Evolutionary conservation across 2,113 vertebrate genomes (phyloP).

Genomic region (Paedocypris sp.): DNA sequence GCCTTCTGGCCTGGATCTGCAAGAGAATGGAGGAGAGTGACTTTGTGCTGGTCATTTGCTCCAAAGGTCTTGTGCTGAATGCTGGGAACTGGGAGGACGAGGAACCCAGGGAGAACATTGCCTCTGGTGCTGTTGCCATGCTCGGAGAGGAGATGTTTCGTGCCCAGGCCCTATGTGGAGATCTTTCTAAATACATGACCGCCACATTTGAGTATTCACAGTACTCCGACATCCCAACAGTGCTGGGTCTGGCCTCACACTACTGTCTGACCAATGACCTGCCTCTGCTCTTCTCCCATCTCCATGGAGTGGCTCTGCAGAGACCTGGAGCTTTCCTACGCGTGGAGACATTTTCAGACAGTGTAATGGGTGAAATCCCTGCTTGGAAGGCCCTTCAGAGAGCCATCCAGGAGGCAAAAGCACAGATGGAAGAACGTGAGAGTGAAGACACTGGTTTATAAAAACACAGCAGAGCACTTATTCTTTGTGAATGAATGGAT

Average conservation of each 20-base stretch:
- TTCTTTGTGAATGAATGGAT: too few species aligned
- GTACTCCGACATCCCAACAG: slow-evolving; percentile 51
- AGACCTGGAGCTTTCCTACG: slow-evolving; percentile 51
- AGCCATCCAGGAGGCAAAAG: slow-evolving; percentile 48
- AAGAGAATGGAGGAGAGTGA: slow-evolving; percentile 53
- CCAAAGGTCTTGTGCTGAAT: slow-evolving; percentile 39
- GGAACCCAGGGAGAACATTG: background rate
- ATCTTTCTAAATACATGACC: slow-evolving; percentile 62
- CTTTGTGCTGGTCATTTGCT: slow-evolving; percentile 61
- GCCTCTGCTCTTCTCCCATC: slow-evolving; percentile 60
- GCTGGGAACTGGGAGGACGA: background rate
- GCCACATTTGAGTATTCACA: slow-evolving; percentile 57
- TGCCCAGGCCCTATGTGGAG: slow-evolving; percentile 42
- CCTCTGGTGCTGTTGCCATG: slow-evolving; percentile 39
- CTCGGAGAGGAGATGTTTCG: slow-evolving; percentile 54
- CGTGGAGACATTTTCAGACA: slow-evolving; percentile 53
- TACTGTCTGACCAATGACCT: slow-evolving; percentile 56
- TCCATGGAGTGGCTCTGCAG: slow-evolving; percentile 56
- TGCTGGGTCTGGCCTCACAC: slow-evolving; percentile 51
- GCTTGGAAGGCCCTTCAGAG: slow-evolving; percentile 49
- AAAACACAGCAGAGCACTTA: too few species aligned
- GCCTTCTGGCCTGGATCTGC: slow-evolving; percentile 54
- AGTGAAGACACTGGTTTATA: background rate
- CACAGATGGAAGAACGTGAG: background rate
- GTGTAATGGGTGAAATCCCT: slow-evolving; percentile 43